phyloP scores from a whole-genome alignment of 1,140 invertebrate species.

The Hetaerina americana region DNA sequence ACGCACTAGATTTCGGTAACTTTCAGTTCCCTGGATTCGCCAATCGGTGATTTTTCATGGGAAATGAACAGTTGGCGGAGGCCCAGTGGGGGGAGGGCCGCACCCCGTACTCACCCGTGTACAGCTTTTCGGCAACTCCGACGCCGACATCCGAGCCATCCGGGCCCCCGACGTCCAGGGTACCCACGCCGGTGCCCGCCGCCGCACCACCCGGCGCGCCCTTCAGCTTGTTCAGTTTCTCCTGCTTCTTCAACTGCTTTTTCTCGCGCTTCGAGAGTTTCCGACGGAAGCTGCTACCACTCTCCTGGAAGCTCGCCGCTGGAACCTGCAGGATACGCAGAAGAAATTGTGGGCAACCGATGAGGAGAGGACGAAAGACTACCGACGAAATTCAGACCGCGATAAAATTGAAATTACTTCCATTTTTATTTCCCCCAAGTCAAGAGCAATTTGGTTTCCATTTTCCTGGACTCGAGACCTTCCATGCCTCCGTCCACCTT shows the following conservation, averaged over 20 bases:
- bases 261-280: conserved; percentile 98
- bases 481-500: no score
- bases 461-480: no score
- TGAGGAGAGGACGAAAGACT: conserved; percentile 7
- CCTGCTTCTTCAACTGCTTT: conserved; percentile 95
- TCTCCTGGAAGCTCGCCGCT: conserved; percentile 43
- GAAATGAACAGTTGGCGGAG: no score
- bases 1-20: no score
- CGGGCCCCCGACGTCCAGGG: conserved; percentile 36
- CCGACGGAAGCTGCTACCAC: conserved; percentile 58
- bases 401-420: no score
- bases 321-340: conserved; percentile 27
- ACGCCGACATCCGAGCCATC: no score
- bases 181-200: conserved; percentile 36
- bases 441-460: no score
- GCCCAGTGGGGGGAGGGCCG: no score
- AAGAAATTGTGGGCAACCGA: not conserved
- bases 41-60: no score
- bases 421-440: no score
- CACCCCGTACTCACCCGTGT: conserved; percentile 63
- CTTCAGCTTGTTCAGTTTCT: conserved; percentile 76
- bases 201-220: conserved; percentile 28
- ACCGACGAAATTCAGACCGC: no score
- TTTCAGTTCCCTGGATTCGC: no score
- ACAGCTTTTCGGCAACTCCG: conserved; percentile 85